Percentiles rank a stretch among this genome's conserved stretches.
Evolutionary conservation across 2,113 vertebrate genomes (phyloP).

Genomic region (Lasiurus borealis): DNA sequence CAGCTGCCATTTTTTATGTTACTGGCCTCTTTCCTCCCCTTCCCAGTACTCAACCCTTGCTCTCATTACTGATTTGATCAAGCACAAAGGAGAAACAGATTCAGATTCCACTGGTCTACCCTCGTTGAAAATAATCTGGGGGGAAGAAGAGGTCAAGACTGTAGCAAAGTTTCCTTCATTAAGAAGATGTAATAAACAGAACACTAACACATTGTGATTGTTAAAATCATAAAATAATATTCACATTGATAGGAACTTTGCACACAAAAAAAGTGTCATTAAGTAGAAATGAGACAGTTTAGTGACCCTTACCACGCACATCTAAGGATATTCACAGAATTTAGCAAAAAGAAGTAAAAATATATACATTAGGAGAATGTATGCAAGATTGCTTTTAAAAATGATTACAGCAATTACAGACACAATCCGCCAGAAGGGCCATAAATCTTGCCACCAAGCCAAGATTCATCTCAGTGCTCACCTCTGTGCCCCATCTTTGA

Average conservation of each 20-base stretch:
- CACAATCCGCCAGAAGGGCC: slow-evolving; percentile 36
- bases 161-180: slow-evolving; percentile 52
- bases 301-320: slow-evolving; percentile 68
- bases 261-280: slow-evolving; percentile 59
- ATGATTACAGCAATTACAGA: slow-evolving; percentile 61
- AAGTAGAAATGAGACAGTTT: slow-evolving; percentile 79
- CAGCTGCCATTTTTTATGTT: not conserved
- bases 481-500: slow-evolving; percentile 58
- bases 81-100: slow-evolving; percentile 22
- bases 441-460: not conserved
- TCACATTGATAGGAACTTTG: not conserved
- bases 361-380: slow-evolving; percentile 60
- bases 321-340: slow-evolving; percentile 73
- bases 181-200: slow-evolving; percentile 47
- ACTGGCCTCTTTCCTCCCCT: not conserved
- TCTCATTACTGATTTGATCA: not conserved
- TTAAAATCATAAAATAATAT: slow-evolving; percentile 61
- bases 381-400: slow-evolving; percentile 60
- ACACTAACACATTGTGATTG: slow-evolving; percentile 22
- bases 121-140: slow-evolving; percentile 22
- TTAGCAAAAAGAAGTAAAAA: slow-evolving; percentile 71
- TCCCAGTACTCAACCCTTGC: not conserved
- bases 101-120: not conserved
- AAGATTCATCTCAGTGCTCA: slow-evolving; percentile 4
- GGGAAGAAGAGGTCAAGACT: not conserved